Percentiles rank a stretch among this genome's conserved stretches.
phyloP scores from a whole-genome alignment of 2,888 invertebrate species.

The Acanthococcus lagerstroemiae region DNA sequence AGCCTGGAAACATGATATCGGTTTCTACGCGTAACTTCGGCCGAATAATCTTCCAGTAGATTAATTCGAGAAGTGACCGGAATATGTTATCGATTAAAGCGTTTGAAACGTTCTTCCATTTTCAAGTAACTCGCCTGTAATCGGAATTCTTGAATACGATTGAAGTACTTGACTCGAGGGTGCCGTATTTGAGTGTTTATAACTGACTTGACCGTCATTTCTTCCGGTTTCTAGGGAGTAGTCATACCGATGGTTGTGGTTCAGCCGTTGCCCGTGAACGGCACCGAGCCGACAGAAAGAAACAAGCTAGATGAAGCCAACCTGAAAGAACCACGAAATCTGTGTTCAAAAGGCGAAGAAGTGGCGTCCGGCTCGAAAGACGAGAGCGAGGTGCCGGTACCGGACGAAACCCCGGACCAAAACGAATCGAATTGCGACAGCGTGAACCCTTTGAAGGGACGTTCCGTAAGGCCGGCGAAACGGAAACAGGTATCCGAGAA shows the following conservation, averaged over 20 bases:
- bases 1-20: too few species aligned
- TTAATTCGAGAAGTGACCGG: too few species aligned
- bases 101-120: not conserved
- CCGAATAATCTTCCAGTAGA: too few species aligned
- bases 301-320: not conserved
- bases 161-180: too few species aligned
- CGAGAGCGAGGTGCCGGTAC: not conserved
- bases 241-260: conserved; percentile 18
- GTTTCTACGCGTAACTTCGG: too few species aligned
- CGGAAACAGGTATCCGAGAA: conserved; percentile 11
- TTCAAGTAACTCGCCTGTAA: too few species aligned
- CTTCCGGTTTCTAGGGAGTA: conserved; percentile 10
- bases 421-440: not conserved
- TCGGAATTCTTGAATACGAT: too few species aligned
- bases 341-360: conserved; percentile 1
- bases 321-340: conserved; percentile 8
- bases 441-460: conserved; percentile 3
- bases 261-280: not conserved
- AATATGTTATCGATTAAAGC: too few species aligned
- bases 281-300: not conserved
- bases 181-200: too few species aligned
- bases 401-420: not conserved
- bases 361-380: not conserved
- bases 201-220: not conserved
- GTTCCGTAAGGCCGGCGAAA: conserved; percentile 4